A percentile compares a stretch with the other conserved stretches of the same genome.
These are phyloP conservation scores for Phortica variegata DNA, from an alignment of 1,140 invertebrate genomes.

Conservation along the genomic window DNA sequence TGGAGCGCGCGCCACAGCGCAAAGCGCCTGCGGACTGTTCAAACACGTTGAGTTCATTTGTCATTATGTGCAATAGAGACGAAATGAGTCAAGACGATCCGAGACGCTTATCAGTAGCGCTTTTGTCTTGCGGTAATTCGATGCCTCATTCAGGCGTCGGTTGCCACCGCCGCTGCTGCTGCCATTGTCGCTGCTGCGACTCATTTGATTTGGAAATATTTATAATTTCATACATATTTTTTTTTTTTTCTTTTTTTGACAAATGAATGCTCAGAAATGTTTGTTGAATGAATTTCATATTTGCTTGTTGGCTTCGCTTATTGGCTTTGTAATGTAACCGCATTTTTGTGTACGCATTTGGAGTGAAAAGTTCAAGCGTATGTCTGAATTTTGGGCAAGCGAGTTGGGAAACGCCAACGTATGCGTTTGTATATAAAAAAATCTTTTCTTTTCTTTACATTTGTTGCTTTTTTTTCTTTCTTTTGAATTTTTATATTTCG, in stretches of 20 bases:
- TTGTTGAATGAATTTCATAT: constrained; percentile 16
- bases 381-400: not conserved
- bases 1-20: no score
- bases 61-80: no score
- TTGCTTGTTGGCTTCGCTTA: constrained; percentile 12
- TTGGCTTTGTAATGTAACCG: constrained; percentile 16
- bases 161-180: no score
- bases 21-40: no score
- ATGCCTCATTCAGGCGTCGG: no score
- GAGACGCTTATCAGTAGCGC: constrained; percentile 30
- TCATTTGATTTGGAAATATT: constrained; percentile 32
- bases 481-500: constrained; percentile 13
- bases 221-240: constrained; percentile 30
- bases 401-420: constrained; percentile 25
- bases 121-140: no score
- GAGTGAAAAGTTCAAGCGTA: constrained; percentile 25
- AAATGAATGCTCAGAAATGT: no score
- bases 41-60: no score
- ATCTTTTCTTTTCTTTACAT: constrained; percentile 2
- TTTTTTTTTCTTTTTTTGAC: no score
- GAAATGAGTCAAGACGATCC: not conserved
- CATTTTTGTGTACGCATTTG: constrained; percentile 23
- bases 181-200: constrained; percentile 5
- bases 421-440: constrained; percentile 17
- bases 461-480: constrained; percentile 6